Percentiles rank a stretch among this genome's conserved stretches.
Evolutionary conservation across 1,140 invertebrate genomes (phyloP).

Genomic region (Dreissena rostriformis): DNA sequence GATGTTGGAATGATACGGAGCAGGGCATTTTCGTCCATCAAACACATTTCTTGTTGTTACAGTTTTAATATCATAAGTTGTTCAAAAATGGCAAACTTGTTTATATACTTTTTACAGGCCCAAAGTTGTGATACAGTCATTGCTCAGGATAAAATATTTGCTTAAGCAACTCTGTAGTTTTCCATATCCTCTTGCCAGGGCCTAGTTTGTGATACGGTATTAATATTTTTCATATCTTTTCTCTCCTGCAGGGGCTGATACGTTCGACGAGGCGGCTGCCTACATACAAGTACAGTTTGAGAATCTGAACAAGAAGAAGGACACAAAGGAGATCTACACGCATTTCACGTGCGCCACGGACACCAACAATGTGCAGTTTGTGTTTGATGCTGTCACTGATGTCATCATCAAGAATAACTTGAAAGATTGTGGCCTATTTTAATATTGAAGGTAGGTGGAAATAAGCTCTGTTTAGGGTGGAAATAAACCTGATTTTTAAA

Average conservation of each 20-base stretch:
- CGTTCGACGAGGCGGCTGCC: constrained; percentile 98
- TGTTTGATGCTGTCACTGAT: constrained; percentile 99
- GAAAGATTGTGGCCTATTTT: constrained; percentile 94
- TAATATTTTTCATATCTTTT: no score
- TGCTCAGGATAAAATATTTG: no score
- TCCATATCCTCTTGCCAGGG: no score
- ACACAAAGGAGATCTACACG: constrained; percentile 99
- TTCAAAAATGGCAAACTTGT: no score
- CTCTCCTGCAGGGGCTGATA: constrained; percentile 97
- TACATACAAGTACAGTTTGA: constrained; percentile 99
- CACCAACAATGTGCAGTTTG: constrained; percentile 99
- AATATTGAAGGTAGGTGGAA: constrained; percentile 36
- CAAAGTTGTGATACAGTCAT: no score
- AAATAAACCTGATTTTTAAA: background rate
- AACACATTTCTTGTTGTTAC: no score
- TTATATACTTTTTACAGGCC: no score
- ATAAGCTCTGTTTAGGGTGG: background rate
- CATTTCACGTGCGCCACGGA: constrained; percentile 99
- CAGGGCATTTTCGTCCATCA: no score
- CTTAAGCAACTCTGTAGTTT: no score
- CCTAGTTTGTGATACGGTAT: no score
- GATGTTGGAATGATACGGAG: no score
- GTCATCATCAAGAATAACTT: constrained; percentile 99
- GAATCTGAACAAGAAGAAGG: constrained; percentile 97
- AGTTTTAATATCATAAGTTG: no score